Percentiles rank a stretch among this genome's conserved stretches.
Evolutionary conservation across 2,888 invertebrate genomes (phyloP).

Genomic region (Andrena trimmerana): DNA sequence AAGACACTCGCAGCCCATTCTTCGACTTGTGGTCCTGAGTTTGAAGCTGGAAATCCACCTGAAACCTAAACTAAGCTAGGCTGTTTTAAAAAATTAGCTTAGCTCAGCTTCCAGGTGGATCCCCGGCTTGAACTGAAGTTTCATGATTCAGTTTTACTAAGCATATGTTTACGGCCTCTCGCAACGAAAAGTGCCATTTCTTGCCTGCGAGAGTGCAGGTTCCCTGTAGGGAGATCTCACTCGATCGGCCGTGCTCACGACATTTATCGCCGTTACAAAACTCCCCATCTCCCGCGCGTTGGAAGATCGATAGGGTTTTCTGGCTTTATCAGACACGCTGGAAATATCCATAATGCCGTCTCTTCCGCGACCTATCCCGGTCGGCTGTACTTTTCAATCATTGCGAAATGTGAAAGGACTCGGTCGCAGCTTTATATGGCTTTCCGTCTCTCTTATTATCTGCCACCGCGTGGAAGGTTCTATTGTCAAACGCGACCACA

Average conservation of each 20-base stretch:
- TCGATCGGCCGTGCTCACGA: slow-evolving; percentile 37
- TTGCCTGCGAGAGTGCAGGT: slow-evolving; percentile 12
- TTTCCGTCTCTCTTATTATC: slow-evolving; percentile 63
- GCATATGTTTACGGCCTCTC: no score
- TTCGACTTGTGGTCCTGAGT: no score
- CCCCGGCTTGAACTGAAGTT: no score
- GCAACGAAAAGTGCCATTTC: slow-evolving; percentile 22
- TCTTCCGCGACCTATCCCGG: slow-evolving; percentile 63
- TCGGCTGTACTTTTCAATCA: slow-evolving; percentile 59
- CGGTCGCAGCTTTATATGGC: slow-evolving; percentile 61
- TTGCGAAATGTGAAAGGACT: slow-evolving; percentile 68
- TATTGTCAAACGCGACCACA: slow-evolving; percentile 60
- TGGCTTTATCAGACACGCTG: slow-evolving; percentile 56
- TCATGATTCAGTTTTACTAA: no score
- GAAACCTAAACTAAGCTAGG: no score
- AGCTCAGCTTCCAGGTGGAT: no score
- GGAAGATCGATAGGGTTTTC: slow-evolving; percentile 56
- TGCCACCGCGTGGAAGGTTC: slow-evolving; percentile 42
- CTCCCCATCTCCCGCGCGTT: slow-evolving; percentile 23
- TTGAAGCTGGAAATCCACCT: no score
- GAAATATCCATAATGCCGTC: slow-evolving; percentile 60
- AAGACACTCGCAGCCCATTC: no score
- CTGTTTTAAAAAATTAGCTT: no score
- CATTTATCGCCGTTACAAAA: slow-evolving; percentile 59
- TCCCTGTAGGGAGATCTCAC: slow-evolving; percentile 54